Base-by-base conservation (phyloP, 2,797 vertebrate species). In the Acrossocheilus fasciatus region DNA sequence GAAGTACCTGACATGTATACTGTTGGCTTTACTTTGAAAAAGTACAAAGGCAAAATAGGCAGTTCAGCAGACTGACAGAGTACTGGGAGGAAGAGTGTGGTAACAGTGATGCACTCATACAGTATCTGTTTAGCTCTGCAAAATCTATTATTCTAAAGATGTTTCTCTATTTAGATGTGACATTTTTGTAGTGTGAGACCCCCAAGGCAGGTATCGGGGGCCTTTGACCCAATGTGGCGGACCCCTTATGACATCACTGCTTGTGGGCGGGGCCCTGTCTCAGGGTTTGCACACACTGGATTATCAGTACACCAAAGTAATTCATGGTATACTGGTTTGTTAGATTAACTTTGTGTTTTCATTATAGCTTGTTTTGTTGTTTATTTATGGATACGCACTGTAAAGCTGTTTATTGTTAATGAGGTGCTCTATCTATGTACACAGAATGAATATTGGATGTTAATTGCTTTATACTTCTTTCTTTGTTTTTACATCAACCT, bases 61-160 rank as follows among this genome's bases (percentile, higher is more conserved):
- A 78, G 36, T 78, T 77, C 34, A 39, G 77, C 57, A 43, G 39
- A 30, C 15, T 64, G 77, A 45, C 57, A 79, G 57, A 26, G 73
- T 18, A 20, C 41, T 66, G 6, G 6, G 6, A 78, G 20, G 26
- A 80, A 66, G 59, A 64, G 59, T 18, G 9, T 57, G 78, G 15
- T 80, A 41, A 80, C 59, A 80, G n/a, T 47, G n/a, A 80, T 47
- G 39, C 4, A 17, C 23, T 50, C n/a, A 14, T 57, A 43, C 2
- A 43, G 41, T 43, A 50, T 50, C 43, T 2, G 3, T 68, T 66
- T 66, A 36, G 26, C 50, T 68, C 43, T 47, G 18, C 36, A 47
- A 80, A 47, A 80, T 80, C 26, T 80, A 4, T 47, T 6, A 26
- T 80, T 45, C 20, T 17, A 80, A 45, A 30, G 57, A n/a, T 64